Evolutionary conservation across 1,140 invertebrate species (phyloP).

Genomic region (Eufriesea mexicana): DNA sequence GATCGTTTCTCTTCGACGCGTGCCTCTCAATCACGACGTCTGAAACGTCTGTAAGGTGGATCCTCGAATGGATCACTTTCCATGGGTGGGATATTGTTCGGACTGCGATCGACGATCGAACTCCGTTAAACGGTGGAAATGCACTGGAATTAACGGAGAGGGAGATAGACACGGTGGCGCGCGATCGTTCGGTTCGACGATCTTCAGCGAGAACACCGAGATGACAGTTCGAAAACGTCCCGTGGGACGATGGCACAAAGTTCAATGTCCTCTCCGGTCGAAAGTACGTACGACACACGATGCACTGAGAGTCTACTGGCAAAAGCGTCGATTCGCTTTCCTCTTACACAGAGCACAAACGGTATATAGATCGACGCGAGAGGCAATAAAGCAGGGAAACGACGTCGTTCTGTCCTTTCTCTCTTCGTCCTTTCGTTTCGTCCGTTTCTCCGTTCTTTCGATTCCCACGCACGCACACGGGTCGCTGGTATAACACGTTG

Average conservation of each 20-base stretch:
- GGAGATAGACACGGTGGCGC: not conserved
- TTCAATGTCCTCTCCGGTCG: slow-evolving; percentile 28
- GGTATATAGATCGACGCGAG: not conserved
- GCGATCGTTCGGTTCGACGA: not conserved
- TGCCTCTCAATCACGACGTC: slow-evolving; percentile 68
- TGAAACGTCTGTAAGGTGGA: slow-evolving; percentile 75
- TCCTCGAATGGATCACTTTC: slow-evolving; percentile 78
- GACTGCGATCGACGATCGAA: not conserved
- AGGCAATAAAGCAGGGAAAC: not conserved
- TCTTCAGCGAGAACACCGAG: not conserved
- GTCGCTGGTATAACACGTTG: slow-evolving; percentile 8
- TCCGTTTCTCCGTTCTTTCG: not conserved
- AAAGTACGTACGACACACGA: slow-evolving; percentile 37
- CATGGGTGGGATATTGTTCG: slow-evolving; percentile 70
- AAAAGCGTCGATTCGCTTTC: not conserved
- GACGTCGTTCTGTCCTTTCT: not conserved
- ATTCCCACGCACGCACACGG: slow-evolving; percentile 18
- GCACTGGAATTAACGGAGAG: not conserved
- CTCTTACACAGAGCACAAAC: slow-evolving; percentile 38
- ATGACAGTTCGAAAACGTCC: slow-evolving; percentile 36
- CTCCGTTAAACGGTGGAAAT: not conserved
- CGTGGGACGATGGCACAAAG: slow-evolving; percentile 8
- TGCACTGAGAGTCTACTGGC: slow-evolving; percentile 26
- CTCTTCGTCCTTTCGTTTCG: not conserved
- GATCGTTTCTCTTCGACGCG: not conserved